Evolutionary conservation across 2,113 vertebrate genomes (phyloP).

Genomic region (Diadophis punctatus): DNA sequence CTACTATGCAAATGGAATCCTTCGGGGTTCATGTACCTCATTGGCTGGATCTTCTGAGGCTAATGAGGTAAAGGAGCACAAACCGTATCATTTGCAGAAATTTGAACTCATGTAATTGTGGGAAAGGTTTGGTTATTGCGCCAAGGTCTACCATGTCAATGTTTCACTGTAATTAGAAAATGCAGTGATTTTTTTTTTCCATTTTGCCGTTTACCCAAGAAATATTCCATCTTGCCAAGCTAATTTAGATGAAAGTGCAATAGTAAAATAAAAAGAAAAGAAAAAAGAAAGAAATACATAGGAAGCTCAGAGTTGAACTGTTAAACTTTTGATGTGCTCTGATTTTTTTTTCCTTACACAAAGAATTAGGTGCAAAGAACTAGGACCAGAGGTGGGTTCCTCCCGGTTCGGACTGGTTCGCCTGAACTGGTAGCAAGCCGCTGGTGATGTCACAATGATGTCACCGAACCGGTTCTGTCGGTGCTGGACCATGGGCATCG

Average conservation of each 20-base stretch:
- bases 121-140: not conserved
- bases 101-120: not conserved
- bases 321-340: not conserved
- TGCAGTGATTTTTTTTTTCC: constrained; percentile 18
- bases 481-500: too few species aligned
- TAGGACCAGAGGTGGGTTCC: too few species aligned
- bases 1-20: not conserved
- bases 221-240: constrained; percentile 34
- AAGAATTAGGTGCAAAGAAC: too few species aligned
- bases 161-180: not conserved
- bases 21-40: not conserved
- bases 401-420: too few species aligned
- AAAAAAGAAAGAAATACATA: not conserved
- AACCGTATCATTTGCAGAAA: not conserved
- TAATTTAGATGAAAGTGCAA: constrained; percentile 36
- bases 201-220: constrained; percentile 53
- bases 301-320: not conserved
- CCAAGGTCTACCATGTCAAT: not conserved
- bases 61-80: not conserved
- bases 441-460: too few species aligned
- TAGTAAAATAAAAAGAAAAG: not conserved
- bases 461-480: too few species aligned
- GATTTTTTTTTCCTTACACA: not conserved
- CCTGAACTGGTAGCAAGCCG: too few species aligned
- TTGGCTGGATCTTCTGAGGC: not conserved